Percentiles rank a stretch among this genome's conserved stretches.
phyloP scores from a whole-genome alignment of 2,888 invertebrate genomes.

The Diarsia dahlii region DNA sequence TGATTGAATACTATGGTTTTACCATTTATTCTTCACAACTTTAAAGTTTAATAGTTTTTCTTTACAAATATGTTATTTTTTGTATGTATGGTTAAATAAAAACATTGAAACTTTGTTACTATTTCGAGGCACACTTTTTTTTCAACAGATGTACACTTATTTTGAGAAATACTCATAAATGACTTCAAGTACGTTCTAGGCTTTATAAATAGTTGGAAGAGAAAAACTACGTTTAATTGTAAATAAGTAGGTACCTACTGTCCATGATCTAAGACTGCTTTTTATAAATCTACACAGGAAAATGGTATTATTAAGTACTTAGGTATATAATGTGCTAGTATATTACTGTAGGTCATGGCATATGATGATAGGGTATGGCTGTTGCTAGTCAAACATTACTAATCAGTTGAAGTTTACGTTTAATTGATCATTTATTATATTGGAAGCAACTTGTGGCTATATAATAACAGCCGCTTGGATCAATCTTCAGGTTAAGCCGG shows the following conservation, averaged over 20 bases:
- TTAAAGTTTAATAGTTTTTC: too few species aligned
- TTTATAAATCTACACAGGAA: constrained; percentile 2
- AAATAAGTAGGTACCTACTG: not conserved
- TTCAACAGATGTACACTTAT: too few species aligned
- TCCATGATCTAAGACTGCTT: not conserved
- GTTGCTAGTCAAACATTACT: not conserved
- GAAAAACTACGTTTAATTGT: not conserved
- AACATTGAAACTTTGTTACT: too few species aligned
- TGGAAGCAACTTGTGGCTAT: too few species aligned
- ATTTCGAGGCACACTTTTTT: too few species aligned
- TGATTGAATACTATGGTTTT: too few species aligned
- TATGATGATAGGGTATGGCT: not conserved
- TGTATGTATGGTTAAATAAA: too few species aligned
- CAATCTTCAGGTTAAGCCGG: too few species aligned
- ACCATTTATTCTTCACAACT: too few species aligned
- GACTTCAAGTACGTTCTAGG: not conserved
- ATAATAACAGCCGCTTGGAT: too few species aligned
- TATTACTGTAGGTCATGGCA: constrained; percentile 14
- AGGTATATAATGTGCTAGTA: not conserved
- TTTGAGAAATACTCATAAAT: too few species aligned
- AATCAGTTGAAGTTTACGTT: not conserved
- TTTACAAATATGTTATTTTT: too few species aligned
- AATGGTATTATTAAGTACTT: not conserved
- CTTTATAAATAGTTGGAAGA: not conserved
- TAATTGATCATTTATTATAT: not conserved